Conservation (phyloP, 1,140 invertebrate species). For the Aricia agestis region DNA sequence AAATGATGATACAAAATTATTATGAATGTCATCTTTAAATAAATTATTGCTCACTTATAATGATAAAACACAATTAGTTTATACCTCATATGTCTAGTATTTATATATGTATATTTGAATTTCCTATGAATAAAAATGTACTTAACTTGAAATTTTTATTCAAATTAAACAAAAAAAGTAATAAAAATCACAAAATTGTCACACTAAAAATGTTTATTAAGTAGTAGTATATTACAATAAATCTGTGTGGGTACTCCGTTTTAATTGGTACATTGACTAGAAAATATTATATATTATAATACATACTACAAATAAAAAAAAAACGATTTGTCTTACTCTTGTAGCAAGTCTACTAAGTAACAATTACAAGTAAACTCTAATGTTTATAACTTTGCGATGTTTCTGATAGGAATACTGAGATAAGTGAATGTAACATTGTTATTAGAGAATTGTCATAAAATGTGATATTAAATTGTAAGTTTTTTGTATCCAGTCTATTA, state of each 20-base stretch:
- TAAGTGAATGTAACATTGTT: not conserved
- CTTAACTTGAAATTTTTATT: not conserved
- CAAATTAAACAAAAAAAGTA: not conserved
- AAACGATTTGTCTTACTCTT: too few relatives aligned
- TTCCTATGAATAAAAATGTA: not conserved
- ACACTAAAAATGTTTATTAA: not conserved
- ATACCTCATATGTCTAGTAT: not conserved
- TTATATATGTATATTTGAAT: not conserved
- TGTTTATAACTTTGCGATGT: too few relatives aligned
- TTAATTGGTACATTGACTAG: not conserved
- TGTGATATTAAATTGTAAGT: conserved; percentile 25
- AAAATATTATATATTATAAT: not conserved
- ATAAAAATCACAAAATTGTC: not conserved
- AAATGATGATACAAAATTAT: too few relatives aligned
- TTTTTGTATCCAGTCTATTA: not conserved
- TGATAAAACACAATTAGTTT: not conserved
- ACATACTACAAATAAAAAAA: too few relatives aligned
- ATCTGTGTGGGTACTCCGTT: not conserved
- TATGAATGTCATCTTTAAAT: not conserved
- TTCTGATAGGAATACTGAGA: too few relatives aligned
- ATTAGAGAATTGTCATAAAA: conserved; percentile 1
- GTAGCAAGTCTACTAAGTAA: too few relatives aligned
- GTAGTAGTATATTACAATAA: not conserved
- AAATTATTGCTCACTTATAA: not conserved
- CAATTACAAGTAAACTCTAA: too few relatives aligned